Conservation (phyloP, 23 tunicate genomes). For the Styela plicata region DNA sequence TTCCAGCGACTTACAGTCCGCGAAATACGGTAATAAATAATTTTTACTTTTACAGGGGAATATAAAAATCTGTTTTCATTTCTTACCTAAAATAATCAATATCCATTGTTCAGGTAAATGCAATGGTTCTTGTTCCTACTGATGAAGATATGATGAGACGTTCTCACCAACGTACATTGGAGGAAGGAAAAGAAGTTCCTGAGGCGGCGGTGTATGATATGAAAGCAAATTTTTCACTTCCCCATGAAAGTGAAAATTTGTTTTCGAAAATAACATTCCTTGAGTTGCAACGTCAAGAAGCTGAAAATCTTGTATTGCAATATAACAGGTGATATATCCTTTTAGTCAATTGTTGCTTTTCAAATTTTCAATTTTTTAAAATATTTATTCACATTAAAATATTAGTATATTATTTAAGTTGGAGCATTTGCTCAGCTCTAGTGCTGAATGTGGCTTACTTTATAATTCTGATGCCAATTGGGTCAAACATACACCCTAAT, state of each 20-base stretch:
- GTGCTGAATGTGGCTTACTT: too few relatives aligned
- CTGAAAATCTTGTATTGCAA: constrained; percentile 60
- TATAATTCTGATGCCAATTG: too few relatives aligned
- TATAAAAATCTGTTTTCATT: too few relatives aligned
- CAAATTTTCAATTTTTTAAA: too few relatives aligned
- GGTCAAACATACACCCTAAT: too few relatives aligned
- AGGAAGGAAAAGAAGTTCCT: constrained; percentile 87
- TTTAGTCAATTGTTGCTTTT: neutral
- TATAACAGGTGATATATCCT: constrained; percentile 53
- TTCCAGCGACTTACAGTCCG: too few relatives aligned
- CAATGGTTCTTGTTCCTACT: constrained; percentile 86
- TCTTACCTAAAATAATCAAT: too few relatives aligned
- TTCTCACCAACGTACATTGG: constrained; percentile 63
- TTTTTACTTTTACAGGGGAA: too few relatives aligned
- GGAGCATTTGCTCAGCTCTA: too few relatives aligned
- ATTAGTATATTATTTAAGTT: too few relatives aligned
- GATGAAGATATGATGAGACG: constrained; percentile 86
- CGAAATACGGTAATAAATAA: too few relatives aligned
- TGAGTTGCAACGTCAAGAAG: constrained; percentile 71
- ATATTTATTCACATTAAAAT: too few relatives aligned
- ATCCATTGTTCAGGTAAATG: constrained; percentile 61
- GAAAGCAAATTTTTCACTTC: constrained; percentile 92
- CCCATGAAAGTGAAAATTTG: constrained; percentile 56
- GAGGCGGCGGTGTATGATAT: constrained; percentile 79
- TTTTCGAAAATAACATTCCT: constrained; percentile 71